Base-by-base conservation (phyloP, 2,113 vertebrate species). In the Dicrurus megarhynchus region DNA sequence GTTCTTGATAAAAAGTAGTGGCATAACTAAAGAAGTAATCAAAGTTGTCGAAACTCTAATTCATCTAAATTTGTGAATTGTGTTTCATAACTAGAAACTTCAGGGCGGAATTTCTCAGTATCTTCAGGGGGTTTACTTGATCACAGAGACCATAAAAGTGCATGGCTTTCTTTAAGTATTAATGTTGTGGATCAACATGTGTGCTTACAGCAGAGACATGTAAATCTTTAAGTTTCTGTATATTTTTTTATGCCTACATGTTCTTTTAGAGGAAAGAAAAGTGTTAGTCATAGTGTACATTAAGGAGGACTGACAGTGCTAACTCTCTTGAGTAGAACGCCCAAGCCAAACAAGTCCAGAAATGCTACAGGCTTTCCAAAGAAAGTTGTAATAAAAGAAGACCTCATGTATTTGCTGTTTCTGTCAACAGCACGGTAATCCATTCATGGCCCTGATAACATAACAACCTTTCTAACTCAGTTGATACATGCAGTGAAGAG, bases 381-480 rank as follows among this genome's bases (percentile, higher is more conserved):
- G 41, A 42, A 91, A 64, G 7, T 50, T 1, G 1, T 10, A 33
- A 37, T 71, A 13, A 75, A 82, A 89, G 15, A 9, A 16, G 13
- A 33, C 16, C n/a, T 22, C 20, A n/a, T 5, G 7, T 30, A n/a
- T 61, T 56, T 71, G 22, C 16, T 46, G 7, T 46, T 81, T 73
- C 39, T 70, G 52, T 57, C n/a, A 49, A 30, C 13, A 41, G 1
- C 30, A 56, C 27, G 16, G 14, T 42, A 67, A 44, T 19, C 13
- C 20, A 9, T 41, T 42, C 2, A 1, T 13, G 10, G 32, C 7
- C 11, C 20, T 53, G 33, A 26, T 22, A 57, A 41, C 1, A 1
- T 21, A 26, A 27, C 4, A 52, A 61, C 8, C 13, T 46, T 76
- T 52, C 19, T 86, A 63, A 84, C 24, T 11, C 39, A 23, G 6